These are phyloP conservation scores for Xiphydria camelus DNA, from an alignment of 2,888 invertebrate genomes.

Conservation along the genomic window DNA sequence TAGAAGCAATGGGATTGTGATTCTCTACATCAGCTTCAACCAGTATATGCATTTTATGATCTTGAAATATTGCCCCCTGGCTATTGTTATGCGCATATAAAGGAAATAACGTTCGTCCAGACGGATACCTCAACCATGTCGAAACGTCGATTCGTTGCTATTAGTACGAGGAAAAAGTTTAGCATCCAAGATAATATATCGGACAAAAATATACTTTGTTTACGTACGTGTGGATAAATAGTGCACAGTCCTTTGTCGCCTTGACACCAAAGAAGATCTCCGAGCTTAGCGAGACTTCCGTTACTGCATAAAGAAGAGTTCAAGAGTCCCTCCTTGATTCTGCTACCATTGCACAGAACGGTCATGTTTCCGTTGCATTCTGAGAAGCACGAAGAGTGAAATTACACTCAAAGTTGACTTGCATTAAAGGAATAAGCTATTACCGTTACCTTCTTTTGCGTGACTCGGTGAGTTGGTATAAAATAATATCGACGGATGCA, in stretches of 20 bases:
- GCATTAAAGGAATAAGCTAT: constrained; percentile 8
- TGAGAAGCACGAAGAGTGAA: constrained; percentile 1
- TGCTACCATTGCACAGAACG: constrained; percentile 20
- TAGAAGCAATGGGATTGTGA: constrained; percentile 39
- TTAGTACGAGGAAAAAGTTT: constrained; percentile 22
- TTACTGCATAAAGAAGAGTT: constrained; percentile 64
- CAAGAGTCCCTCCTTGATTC: constrained; percentile 38
- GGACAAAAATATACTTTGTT: too few species aligned
- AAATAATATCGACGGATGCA: constrained; percentile 45
- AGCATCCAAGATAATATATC: too few species aligned
- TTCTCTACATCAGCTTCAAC: constrained; percentile 52
- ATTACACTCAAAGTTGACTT: neutral
- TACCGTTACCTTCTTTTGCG: constrained; percentile 40
- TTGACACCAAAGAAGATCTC: constrained; percentile 65
- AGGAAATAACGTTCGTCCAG: constrained; percentile 54
- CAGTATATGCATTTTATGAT: constrained; percentile 48
- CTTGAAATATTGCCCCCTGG: constrained; percentile 34
- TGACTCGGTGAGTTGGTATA: constrained; percentile 33
- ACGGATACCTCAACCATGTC: constrained; percentile 55
- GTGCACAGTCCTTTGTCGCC: constrained; percentile 62
- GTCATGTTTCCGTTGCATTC: constrained; percentile 18
- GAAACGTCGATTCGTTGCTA: constrained; percentile 59
- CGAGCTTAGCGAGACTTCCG: constrained; percentile 64
- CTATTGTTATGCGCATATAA: constrained; percentile 44
- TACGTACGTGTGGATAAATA: constrained; percentile 63